A percentile compares a stretch with the other conserved stretches of the same genome.
Evolutionary conservation across 2,888 invertebrate species (phyloP).

Genomic region (Zygaena filipendulae): DNA sequence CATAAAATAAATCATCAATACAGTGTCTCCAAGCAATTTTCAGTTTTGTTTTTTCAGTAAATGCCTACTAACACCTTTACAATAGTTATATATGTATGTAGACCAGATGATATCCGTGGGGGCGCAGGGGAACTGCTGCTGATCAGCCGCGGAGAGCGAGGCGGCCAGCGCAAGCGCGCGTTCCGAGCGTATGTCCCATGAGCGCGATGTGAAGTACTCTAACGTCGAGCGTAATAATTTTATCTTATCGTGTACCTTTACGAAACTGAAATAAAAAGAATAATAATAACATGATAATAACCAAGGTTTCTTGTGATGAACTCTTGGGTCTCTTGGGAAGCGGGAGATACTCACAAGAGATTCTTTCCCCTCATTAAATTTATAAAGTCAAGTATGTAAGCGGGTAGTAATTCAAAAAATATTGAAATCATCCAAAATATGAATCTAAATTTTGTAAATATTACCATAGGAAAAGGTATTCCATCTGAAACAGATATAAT

Average conservation of each 20-base stretch:
- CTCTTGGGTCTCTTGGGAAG: no score
- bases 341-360: no score
- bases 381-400: constrained; percentile 21
- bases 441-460: constrained; percentile 6
- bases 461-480: constrained; percentile 12
- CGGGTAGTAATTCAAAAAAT: constrained; percentile 19
- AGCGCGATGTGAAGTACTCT: constrained; percentile 81
- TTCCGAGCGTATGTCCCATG: constrained; percentile 83
- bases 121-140: constrained; percentile 81
- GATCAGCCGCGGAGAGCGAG: constrained; percentile 70
- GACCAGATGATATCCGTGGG: constrained; percentile 82
- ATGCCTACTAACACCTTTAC: constrained; percentile 81
- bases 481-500: constrained; percentile 17
- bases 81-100: constrained; percentile 82
- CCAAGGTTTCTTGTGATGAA: constrained; percentile 20
- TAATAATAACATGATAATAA: not conserved
- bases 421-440: no score
- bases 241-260: constrained; percentile 78
- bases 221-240: constrained; percentile 71
- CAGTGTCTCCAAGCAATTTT: no score
- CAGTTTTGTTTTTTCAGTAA: constrained; percentile 11
- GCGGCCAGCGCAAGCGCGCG: constrained; percentile 72
- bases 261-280: constrained; percentile 64
- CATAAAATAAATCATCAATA: no score
- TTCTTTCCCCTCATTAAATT: constrained; percentile 16